Base-by-base conservation (phyloP, 2,888 invertebrate species). In the Diadegma fenestrale region DNA sequence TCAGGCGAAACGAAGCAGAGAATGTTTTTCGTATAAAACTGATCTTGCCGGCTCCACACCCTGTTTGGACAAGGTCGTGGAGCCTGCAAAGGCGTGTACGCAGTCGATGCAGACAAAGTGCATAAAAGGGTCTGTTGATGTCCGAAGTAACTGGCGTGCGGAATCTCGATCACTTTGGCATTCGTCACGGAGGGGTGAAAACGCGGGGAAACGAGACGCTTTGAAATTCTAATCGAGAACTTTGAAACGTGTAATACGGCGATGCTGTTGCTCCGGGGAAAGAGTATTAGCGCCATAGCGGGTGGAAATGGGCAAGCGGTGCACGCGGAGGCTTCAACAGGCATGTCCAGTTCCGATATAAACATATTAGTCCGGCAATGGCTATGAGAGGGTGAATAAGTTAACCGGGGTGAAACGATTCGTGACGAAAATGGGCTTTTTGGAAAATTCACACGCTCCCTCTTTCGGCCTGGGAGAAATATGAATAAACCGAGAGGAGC, bases 171-270 rank as follows among this genome's bases (percentile, higher is more conserved):
- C n/a, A 69, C 54, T 81, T 58, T 79, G 84, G 58, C n/a, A 30
- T 26, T 80, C 90, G 91, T 91, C 89, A 90, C 89, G 91, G 90
- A 89, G 89, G 89, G 88, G 89, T 91, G 92, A 91, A 88, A 90
- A 88, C 89, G 91, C 90, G 88, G 88, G 91, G 90, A 92, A 92
- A 91, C 89, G 89, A 91, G 88, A 86, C 92, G 86, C 88, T 85
- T 87, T 90, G 90, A 89, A 90, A 90, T 91, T 90, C 90, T 88
- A 89, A 91, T 88, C 87, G 80, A 84, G 84, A 69, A 71, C n/a
- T 30, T 3, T 43, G 30, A 68, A 43, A 63, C 45, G 30, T 14
- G 58, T 33, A 33, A 48, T 61, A 41, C 6, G 41, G 17, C 33
- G 54, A 19, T 41, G 10, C 45, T 64, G 66, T 73, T 54, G 43